Percentiles rank a stretch among this genome's conserved stretches.
Conservation (phyloP, 2,797 vertebrate species). For the Karalla daura region DNA sequence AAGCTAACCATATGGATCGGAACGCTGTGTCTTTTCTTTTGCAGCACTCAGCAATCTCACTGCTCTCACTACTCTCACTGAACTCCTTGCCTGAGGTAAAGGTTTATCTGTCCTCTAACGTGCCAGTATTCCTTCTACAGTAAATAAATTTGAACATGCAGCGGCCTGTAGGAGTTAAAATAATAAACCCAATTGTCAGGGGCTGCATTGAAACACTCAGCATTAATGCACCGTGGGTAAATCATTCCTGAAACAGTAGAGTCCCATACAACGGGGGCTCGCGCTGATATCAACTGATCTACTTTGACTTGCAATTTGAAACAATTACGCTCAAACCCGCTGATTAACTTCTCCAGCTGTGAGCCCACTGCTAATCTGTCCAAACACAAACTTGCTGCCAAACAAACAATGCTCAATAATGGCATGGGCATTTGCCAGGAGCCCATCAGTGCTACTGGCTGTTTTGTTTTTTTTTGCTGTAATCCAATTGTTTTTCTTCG, state of each 20-base stretch:
- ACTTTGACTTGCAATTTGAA: conserved; percentile 53
- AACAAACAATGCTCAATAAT: conserved; percentile 73
- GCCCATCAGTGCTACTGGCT: conserved; percentile 48
- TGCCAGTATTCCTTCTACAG: background rate
- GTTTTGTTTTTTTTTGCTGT: conserved; percentile 17
- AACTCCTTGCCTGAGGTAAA: background rate
- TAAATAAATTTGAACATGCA: background rate
- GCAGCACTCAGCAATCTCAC: no score
- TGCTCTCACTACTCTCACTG: background rate
- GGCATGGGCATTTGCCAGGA: conserved; percentile 65
- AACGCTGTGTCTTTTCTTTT: no score
- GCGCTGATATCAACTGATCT: conserved; percentile 37
- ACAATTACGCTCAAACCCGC: conserved; percentile 58
- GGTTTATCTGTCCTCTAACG: background rate
- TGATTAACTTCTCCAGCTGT: conserved; percentile 73
- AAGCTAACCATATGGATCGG: no score
- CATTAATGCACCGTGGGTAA: background rate
- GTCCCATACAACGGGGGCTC: conserved; percentile 15
- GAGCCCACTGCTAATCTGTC: conserved; percentile 57
- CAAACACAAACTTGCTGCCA: conserved; percentile 71
- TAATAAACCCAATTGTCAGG: background rate
- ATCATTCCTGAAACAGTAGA: background rate
- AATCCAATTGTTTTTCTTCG: background rate
- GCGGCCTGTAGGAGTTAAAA: background rate
- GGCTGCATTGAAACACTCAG: background rate